These are phyloP conservation scores for Heliocidaris tuberculata DNA, from an alignment of 35 echinoderm and acorn worm genomes.

Conservation along the genomic window DNA sequence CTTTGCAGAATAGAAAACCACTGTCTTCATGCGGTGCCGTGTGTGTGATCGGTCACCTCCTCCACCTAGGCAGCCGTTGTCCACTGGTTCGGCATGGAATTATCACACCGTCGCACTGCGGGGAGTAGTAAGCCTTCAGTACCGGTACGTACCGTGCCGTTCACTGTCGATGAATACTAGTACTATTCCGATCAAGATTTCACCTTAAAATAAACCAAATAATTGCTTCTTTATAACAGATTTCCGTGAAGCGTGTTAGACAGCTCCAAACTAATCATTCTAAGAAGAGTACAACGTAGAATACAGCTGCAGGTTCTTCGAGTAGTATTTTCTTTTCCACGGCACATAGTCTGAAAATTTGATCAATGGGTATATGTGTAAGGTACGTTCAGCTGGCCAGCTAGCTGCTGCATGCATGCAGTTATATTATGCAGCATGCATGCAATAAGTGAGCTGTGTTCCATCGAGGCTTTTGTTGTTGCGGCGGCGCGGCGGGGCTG, in stretches of 20 bases:
- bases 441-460: too few species aligned
- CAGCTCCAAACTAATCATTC: not conserved
- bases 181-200: slow-evolving; percentile 5
- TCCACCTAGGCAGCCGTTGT: not conserved
- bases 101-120: slow-evolving; percentile 40
- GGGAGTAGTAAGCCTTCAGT: not conserved
- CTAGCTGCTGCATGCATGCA: not conserved
- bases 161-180: not conserved
- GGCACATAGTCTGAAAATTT: too few species aligned
- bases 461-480: too few species aligned
- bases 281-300: too few species aligned
- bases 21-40: not conserved
- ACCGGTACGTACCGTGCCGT: too few species aligned
- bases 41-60: not conserved
- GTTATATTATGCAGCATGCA: too few species aligned
- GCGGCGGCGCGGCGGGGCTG: too few species aligned
- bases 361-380: too few species aligned
- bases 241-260: not conserved
- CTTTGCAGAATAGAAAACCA: not conserved
- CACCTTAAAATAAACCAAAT: not conserved
- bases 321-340: too few species aligned
- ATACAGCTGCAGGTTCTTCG: too few species aligned
- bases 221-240: not conserved
- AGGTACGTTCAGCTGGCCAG: too few species aligned
- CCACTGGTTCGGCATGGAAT: not conserved